Percentiles rank a stretch among this genome's conserved stretches.
Conservation (phyloP, 2,113 vertebrate species). For the Varanus salvator region DNA sequence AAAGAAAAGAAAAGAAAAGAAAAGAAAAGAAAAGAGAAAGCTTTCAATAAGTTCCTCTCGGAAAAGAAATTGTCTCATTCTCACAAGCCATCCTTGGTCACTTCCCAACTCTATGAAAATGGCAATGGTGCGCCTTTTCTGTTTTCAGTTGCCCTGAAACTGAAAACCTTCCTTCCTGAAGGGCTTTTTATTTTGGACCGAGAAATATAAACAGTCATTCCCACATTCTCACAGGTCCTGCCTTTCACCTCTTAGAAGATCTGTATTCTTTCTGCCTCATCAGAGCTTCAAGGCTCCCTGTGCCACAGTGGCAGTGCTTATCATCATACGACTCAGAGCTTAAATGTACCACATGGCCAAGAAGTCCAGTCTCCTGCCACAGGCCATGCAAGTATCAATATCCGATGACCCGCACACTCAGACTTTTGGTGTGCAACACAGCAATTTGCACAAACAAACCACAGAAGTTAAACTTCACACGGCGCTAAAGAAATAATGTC, state of each 20-base stretch:
- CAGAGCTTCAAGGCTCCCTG: no score
- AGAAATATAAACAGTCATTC: background rate
- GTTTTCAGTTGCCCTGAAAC: background rate
- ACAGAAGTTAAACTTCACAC: background rate
- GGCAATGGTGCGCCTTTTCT: background rate
- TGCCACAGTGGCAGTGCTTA: background rate
- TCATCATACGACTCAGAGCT: background rate
- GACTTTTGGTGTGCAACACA: background rate
- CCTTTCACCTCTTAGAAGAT: background rate
- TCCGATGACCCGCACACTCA: background rate
- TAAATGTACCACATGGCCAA: background rate
- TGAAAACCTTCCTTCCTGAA: background rate
- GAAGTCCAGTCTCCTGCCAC: background rate
- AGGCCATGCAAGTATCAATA: background rate
- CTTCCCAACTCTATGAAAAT: background rate
- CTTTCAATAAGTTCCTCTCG: constrained; percentile 10
- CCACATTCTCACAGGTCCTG: background rate
- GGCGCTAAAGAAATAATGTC: background rate
- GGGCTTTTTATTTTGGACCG: background rate
- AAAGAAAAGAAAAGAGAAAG: no score
- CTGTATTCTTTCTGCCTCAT: background rate
- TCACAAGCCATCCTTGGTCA: constrained; percentile 16
- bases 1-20: background rate
- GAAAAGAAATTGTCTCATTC: constrained; percentile 37
- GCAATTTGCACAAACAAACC: background rate